These are phyloP conservation scores for Mamestra brassicae DNA, from an alignment of 2,888 invertebrate genomes.

Conservation along the genomic window DNA sequence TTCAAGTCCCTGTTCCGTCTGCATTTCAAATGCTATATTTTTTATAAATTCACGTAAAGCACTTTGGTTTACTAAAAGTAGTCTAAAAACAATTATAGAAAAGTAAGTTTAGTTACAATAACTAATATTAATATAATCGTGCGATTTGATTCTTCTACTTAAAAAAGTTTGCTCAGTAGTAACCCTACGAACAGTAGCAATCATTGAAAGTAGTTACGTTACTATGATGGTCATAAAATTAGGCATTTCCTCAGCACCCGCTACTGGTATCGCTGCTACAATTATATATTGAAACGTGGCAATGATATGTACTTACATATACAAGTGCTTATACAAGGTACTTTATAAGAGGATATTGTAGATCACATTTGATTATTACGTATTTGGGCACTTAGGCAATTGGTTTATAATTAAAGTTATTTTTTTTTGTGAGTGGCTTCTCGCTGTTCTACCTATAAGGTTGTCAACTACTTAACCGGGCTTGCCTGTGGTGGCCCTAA, in stretches of 20 bases:
- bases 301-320: conserved; percentile 29
- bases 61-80: no score
- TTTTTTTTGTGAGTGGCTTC: no score
- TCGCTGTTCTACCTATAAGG: no score
- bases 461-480: no score
- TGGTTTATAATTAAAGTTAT: background rate
- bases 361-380: conserved; percentile 4
- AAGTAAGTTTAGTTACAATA: no score
- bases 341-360: conserved; percentile 26
- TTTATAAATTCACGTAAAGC: no score
- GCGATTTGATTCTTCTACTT: no score
- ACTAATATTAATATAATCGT: no score
- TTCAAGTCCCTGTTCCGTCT: no score
- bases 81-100: no score
- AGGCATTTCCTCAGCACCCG: conserved; percentile 71
- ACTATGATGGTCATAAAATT: conserved; percentile 65
- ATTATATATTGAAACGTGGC: conserved; percentile 38
- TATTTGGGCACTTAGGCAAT: conserved; percentile 7
- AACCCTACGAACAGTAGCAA: conserved; percentile 41
- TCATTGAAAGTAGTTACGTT: conserved; percentile 35
- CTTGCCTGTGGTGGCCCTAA: no score
- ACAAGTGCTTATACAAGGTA: conserved; percentile 6
- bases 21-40: no score
- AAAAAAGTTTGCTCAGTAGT: background rate
- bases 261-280: conserved; percentile 44